Conservation (phyloP, 2,797 vertebrate species). For the Psittacula derbiana region DNA sequence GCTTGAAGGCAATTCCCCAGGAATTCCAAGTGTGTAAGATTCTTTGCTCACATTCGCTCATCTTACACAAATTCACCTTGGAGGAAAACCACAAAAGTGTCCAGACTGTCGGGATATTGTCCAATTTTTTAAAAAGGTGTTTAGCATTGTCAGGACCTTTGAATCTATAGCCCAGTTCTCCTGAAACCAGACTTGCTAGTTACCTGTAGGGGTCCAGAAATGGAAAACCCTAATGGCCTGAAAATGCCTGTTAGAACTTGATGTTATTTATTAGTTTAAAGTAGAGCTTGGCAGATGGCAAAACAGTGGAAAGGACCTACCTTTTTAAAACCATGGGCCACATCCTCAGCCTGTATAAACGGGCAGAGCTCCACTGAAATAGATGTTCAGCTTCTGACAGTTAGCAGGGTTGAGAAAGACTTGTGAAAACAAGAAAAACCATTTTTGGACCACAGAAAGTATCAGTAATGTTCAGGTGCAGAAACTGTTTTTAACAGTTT, state of each 20-base stretch:
- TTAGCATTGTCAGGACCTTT: background rate
- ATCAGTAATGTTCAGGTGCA: background rate
- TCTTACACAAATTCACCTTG: background rate
- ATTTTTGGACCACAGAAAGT: background rate
- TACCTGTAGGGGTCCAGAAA: slow-evolving; percentile 12
- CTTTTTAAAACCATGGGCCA: slow-evolving; percentile 46
- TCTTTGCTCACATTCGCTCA: background rate
- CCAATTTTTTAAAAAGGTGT: background rate
- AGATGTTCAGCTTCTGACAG: slow-evolving; percentile 5
- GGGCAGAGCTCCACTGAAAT: slow-evolving; percentile 9
- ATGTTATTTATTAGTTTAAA: slow-evolving; percentile 13
- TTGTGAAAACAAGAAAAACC: background rate
- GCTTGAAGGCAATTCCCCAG: background rate
- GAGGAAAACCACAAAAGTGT: background rate
- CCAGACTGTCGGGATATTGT: background rate
- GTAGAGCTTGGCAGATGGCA: slow-evolving; percentile 28
- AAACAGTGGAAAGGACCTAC: slow-evolving; percentile 37
- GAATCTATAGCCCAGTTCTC: background rate
- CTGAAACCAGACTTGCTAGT: background rate
- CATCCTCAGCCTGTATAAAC: slow-evolving; percentile 45
- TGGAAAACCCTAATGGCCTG: background rate
- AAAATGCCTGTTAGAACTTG: slow-evolving; percentile 12
- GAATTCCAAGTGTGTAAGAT: background rate
- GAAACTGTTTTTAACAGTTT: background rate
- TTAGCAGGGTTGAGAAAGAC: background rate